Evolutionary conservation across 2,113 vertebrate species (phyloP), one percentile per base, ranked within the genome.

Genomic region (Oryzias javanicus): DNA sequence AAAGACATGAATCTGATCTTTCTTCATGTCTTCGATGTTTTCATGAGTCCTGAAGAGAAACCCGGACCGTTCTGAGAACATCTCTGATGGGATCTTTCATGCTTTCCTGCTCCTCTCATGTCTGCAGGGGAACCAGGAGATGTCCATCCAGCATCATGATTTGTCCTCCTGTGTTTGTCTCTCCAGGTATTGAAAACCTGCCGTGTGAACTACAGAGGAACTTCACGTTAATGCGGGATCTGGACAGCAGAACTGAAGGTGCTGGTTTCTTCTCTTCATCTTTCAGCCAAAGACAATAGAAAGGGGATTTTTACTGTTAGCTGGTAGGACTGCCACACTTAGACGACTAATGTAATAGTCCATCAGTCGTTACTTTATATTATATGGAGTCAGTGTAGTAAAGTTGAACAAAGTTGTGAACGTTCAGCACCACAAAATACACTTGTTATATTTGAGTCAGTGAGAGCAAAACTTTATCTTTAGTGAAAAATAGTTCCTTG

Each of bases 221-320:
- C 83, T 99, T 99, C 65, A 96, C 97, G 59, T 88, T 99, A 78
- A 99, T 98, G 97, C 89, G 94, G 52, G 96, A 98, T 72, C 79
- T 98, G 80, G 97, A 98, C 72, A 96, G 94, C 74, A 90, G 95
- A 62, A 98, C 97, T 8, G 97, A 99, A 93, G 97, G 96, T 98
- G 55, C 25, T 85, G 0, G 40, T 70, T 55, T 50, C 15, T 19
- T 49, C 1, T 59, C 14, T 18, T 51, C 4, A 48, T 25, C 12
- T 52, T 41, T 40, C 16, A 29, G 22, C 4, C 10, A 2, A 51
- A 51, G 0, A 1, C 0, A 44, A 0, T 25, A 0, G 18, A 15
- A n/a, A 56, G 1, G 47, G 10, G 12, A 2, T 2, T 3, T 35
- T 35, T 35, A 1, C 6, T 27, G 3, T 27, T 27, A 5, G 25